Conservation (phyloP, 2,113 vertebrate genomes). For the Neogale vison region DNA sequence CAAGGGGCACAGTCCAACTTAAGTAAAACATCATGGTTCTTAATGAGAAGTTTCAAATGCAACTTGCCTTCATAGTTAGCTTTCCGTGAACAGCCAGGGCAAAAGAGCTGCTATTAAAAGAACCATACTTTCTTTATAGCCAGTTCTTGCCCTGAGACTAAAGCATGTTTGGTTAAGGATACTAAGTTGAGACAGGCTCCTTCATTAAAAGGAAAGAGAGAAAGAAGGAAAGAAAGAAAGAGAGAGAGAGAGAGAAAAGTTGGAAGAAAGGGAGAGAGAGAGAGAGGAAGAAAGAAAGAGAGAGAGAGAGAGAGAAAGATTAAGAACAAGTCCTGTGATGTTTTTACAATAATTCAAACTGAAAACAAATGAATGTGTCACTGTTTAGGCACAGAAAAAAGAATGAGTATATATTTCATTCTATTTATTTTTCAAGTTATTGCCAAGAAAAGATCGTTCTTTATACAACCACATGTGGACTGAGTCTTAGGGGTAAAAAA, state of each 20-base stretch:
- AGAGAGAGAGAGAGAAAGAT: background rate
- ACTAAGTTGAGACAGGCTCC: constrained; percentile 51
- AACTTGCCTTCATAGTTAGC: constrained; percentile 32
- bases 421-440: constrained; percentile 56
- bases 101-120: constrained; percentile 51
- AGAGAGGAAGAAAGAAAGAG: background rate
- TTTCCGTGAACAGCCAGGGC: background rate
- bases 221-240: background rate
- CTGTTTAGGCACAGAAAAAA: constrained; percentile 32
- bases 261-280: too few species aligned
- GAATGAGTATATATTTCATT: constrained; percentile 28
- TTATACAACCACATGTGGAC: background rate
- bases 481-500: background rate
- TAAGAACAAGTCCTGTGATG: constrained; percentile 50
- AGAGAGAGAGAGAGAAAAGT: background rate
- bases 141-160: constrained; percentile 53
- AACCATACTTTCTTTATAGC: constrained; percentile 48
- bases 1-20: background rate
- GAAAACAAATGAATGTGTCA: constrained; percentile 50
- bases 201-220: constrained; percentile 10
- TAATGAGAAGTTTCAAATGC: constrained; percentile 61
- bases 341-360: constrained; percentile 66
- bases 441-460: constrained; percentile 33
- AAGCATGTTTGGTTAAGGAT: constrained; percentile 68
- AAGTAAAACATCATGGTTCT: constrained; percentile 60